Base-by-base conservation (phyloP, 2,888 invertebrate genomes). In the Drosophila pegasa region DNA sequence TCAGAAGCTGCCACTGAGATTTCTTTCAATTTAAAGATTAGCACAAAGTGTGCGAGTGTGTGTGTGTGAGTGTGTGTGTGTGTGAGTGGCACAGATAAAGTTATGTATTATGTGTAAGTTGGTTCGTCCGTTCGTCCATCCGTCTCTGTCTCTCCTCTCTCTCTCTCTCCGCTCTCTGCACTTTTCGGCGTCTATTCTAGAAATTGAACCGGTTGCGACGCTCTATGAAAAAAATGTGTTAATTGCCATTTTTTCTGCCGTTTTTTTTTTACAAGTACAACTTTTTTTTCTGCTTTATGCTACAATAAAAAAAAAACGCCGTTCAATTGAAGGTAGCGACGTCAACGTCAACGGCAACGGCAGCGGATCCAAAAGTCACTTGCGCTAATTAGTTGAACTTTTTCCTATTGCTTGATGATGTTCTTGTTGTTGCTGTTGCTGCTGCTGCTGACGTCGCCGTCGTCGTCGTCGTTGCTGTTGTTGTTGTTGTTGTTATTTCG, bases 1-100 rank as follows among this genome's bases (percentile, higher is more conserved):
- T 62, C 78, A 72, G 73, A 63, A 63, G 80, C 75, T 65, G 77
- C 62, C 60, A 75, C 72, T 70, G 75, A 84, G 82, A 86, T 88
- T 86, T 84, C 79, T 78, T 81, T 74, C 80, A 73, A 84, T 87
- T 75, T 68, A 86, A 84, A 86, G 85, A 87, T 88, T 88, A 84
- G 65, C 69, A 68, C 45, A 45, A 45, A 29, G n/a, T 14, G 18
- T 41, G 8, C 7, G 16, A 7, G 1, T 47, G 29, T 29, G 10
- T 8, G 47, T 14, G 31, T 48, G 31, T 31, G 25, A 12, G 29
- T 45, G 12, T 12, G 16, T 31, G 1, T 31, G 14, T 18, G 4
- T 29, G 47, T 31, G 12, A 20, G 31, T 20, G 20, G 31, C 27
- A 45, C 35, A 58, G 57, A 75, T 73, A 65, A 67, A 73, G 73